phyloP scores from a whole-genome alignment of 2,113 vertebrate genomes.

The Eptatretus burgeri region DNA sequence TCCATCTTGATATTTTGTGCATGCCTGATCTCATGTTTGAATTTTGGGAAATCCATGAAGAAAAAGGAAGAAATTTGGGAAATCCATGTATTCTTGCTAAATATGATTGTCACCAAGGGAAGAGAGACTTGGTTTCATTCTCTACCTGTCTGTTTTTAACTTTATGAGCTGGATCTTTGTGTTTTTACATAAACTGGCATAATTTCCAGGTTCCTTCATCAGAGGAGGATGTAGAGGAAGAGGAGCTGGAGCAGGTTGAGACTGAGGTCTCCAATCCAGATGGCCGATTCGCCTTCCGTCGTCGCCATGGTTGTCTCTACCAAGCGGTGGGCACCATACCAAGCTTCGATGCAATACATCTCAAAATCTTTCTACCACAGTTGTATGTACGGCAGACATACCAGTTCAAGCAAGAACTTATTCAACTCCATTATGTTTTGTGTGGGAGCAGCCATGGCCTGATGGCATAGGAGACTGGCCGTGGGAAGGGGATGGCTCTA shows the following conservation, averaged over 20 bases:
- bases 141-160: neutral
- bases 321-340: slow-evolving; percentile 31
- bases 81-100: neutral
- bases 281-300: slow-evolving; percentile 50
- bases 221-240: slow-evolving; percentile 45
- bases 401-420: neutral
- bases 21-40: too few species aligned
- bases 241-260: slow-evolving; percentile 16
- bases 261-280: slow-evolving; percentile 23
- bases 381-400: neutral
- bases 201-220: slow-evolving; percentile 30
- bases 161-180: neutral
- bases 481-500: slow-evolving; percentile 18
- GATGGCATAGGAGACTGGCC: slow-evolving; percentile 25
- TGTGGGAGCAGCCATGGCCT: neutral
- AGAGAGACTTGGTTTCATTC: neutral
- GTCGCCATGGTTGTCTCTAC: slow-evolving; percentile 60
- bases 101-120: neutral
- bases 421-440: neutral
- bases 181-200: neutral
- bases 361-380: neutral
- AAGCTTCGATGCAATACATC: neutral
- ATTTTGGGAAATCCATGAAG: too few species aligned
- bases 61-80: too few species aligned
- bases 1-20: too few species aligned